These are phyloP conservation scores for Coenonympha arcania DNA, from an alignment of 2,888 invertebrate genomes.

Conservation along the genomic window DNA sequence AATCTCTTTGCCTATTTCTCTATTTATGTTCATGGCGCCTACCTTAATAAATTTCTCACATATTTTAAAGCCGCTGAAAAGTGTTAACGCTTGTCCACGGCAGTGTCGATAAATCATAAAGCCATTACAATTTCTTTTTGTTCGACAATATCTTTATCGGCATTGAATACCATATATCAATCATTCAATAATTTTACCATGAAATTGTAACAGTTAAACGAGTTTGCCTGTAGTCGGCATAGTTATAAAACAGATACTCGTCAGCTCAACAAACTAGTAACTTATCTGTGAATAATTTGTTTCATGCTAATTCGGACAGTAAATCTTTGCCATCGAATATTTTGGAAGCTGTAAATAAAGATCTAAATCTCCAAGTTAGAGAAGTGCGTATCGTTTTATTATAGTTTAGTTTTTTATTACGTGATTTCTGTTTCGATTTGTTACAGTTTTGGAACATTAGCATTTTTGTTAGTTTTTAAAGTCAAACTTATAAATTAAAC, in stretches of 20 bases:
- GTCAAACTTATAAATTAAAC: background rate
- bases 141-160: slow-evolving; percentile 53
- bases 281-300: slow-evolving; percentile 16
- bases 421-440: background rate
- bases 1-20: slow-evolving; percentile 30
- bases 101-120: slow-evolving; percentile 63
- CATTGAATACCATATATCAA: slow-evolving; percentile 56
- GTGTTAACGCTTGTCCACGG: slow-evolving; percentile 32
- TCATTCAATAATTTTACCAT: slow-evolving; percentile 34
- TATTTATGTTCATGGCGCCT: slow-evolving; percentile 59
- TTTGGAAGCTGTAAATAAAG: slow-evolving; percentile 10
- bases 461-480: background rate
- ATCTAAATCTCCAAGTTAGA: background rate
- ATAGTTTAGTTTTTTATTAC: background rate
- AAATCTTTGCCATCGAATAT: slow-evolving; percentile 13
- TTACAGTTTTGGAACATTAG: background rate
- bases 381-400: background rate
- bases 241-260: background rate
- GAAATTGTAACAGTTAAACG: slow-evolving; percentile 18
- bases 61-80: slow-evolving; percentile 33
- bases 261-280: slow-evolving; percentile 14
- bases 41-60: slow-evolving; percentile 56
- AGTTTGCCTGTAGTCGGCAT: background rate
- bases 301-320: slow-evolving; percentile 7
- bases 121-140: slow-evolving; percentile 50